phyloP scores from a whole-genome alignment of 1,140 invertebrate species.

The Penaeus indicus region DNA sequence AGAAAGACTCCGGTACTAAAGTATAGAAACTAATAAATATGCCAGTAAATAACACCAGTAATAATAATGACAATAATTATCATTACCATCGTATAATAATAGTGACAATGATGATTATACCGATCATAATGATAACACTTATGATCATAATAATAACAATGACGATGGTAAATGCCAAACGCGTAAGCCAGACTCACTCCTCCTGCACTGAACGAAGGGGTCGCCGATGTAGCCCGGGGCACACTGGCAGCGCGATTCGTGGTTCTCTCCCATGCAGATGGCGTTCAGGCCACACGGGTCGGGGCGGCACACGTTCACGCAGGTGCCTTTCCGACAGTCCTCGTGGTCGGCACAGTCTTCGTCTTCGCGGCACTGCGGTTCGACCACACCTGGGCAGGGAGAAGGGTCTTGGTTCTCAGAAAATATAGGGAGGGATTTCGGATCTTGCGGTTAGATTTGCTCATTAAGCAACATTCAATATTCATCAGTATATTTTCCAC shows the following conservation, averaged over 20 bases:
- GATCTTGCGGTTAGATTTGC: too few relatives aligned
- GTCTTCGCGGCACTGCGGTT: conserved; percentile 79
- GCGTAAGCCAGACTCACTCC: conserved; percentile 69
- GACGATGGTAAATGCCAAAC: not conserved
- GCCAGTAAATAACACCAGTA: too few relatives aligned
- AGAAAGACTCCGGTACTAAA: too few relatives aligned
- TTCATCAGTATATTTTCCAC: conserved; percentile 80
- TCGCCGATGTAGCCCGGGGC: conserved; percentile 84
- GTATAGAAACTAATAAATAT: too few relatives aligned
- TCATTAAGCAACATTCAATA: not conserved
- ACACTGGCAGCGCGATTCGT: conserved; percentile 84
- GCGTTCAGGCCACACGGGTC: conserved; percentile 88
- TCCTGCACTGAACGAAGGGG: conserved; percentile 82
- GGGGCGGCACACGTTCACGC: conserved; percentile 82
- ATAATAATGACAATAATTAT: not conserved
- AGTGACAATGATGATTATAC: not conserved
- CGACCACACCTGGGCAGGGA: conserved; percentile 45
- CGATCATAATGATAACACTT: not conserved
- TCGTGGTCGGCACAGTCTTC: conserved; percentile 81
- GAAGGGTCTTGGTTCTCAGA: too few relatives aligned
- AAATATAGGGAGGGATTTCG: too few relatives aligned
- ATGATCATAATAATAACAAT: not conserved
- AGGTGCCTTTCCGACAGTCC: conserved; percentile 81
- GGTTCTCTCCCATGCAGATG: conserved; percentile 81
- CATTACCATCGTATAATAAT: not conserved